A percentile compares a stretch with the other conserved stretches of the same genome.
These are phyloP conservation scores for Tenthredo amoena DNA, from an alignment of 2,888 invertebrate species.

Conservation along the genomic window DNA sequence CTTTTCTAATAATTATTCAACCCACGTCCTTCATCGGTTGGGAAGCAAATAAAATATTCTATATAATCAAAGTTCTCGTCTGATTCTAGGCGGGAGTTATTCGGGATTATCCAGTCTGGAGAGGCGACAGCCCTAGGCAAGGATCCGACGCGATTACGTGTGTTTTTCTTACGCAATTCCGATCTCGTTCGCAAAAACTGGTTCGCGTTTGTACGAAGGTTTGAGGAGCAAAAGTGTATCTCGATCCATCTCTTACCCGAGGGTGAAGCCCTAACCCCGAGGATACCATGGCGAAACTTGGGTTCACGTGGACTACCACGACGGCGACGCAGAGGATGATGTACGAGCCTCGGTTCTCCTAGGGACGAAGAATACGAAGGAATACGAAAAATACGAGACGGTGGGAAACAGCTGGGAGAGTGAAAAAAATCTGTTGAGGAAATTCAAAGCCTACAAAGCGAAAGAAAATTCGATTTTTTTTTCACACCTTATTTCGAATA, in stretches of 20 bases:
- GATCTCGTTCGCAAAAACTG: conserved; percentile 50
- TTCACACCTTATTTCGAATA: background rate
- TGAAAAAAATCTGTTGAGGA: background rate
- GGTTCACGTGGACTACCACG: conserved; percentile 2
- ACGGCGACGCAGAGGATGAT: conserved; percentile 28
- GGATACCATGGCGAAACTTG: conserved; percentile 37
- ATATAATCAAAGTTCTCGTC: conserved; percentile 31
- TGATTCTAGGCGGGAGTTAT: background rate
- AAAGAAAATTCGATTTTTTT: background rate
- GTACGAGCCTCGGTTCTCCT: conserved; percentile 29
- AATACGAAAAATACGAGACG: background rate
- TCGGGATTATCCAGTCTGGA: conserved; percentile 42
- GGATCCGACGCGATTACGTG: conserved; percentile 47
- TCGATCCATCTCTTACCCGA: conserved; percentile 46
- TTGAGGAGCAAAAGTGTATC: conserved; percentile 45
- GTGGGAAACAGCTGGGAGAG: background rate
- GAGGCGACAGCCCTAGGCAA: conserved; percentile 43
- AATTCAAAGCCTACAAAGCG: background rate
- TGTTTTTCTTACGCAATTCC: conserved; percentile 51
- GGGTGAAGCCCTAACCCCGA: conserved; percentile 30
- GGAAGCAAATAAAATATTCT: background rate
- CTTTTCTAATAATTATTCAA: background rate
- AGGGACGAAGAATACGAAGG: background rate
- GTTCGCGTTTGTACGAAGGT: conserved; percentile 37
- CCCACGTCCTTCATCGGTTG: background rate